Percentiles rank a stretch among this genome's conserved stretches.
Evolutionary conservation across 2,797 vertebrate species (phyloP).

Genomic region (Sorex maritimensis): DNA sequence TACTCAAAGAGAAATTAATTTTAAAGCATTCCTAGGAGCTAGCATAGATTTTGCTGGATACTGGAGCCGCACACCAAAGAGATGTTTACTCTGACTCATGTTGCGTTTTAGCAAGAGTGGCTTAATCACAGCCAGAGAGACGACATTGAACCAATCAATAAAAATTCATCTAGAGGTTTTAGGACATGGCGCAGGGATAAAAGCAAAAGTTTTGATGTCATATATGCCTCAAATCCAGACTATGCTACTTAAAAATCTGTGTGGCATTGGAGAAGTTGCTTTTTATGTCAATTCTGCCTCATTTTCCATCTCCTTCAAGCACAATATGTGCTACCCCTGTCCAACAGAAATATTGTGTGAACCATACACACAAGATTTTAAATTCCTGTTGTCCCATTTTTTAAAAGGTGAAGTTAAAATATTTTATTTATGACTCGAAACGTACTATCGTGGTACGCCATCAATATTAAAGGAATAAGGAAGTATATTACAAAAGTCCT

Average conservation of each 20-base stretch:
- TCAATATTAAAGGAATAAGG: not conserved
- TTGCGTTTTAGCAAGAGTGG: conserved; percentile 48
- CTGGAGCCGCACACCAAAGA: not conserved
- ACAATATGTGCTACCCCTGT: not conserved
- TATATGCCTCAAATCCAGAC: not conserved
- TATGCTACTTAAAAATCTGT: not conserved
- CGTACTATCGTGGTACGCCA: not conserved
- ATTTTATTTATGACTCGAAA: conserved; percentile 13
- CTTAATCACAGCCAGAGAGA: conserved; percentile 55
- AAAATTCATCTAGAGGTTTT: conserved; percentile 50
- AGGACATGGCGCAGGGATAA: not conserved
- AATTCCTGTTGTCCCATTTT: not conserved
- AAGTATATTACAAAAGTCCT: not conserved
- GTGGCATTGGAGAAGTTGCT: conserved; percentile 33
- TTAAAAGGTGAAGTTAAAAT: not conserved
- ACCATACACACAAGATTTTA: not conserved
- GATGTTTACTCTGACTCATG: conserved; percentile 58
- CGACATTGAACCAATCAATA: conserved; percentile 50
- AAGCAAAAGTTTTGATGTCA: conserved; percentile 14
- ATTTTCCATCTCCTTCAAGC: not conserved
- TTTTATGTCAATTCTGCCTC: conserved; percentile 34
- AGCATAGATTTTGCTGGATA: conserved; percentile 9
- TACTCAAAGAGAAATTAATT: conserved; percentile 55
- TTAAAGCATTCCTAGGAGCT: conserved; percentile 36
- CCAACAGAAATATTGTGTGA: not conserved